These are phyloP conservation scores for Leucoma salicis DNA, from an alignment of 2,888 invertebrate genomes.

Conservation along the genomic window DNA sequence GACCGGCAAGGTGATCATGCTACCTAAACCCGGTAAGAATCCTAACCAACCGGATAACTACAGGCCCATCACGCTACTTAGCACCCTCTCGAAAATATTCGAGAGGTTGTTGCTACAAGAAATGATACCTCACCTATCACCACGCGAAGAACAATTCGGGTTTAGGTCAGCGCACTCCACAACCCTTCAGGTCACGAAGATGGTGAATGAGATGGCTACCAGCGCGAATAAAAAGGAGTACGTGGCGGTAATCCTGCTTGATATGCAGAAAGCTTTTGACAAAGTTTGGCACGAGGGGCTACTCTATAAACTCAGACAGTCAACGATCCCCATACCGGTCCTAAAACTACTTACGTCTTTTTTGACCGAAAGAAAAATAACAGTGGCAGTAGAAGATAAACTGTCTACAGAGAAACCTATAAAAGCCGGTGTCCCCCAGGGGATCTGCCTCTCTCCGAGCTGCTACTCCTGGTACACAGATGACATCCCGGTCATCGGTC, in stretches of 20 bases:
- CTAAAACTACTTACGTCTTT: background rate
- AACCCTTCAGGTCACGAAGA: no score
- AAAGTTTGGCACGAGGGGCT: background rate
- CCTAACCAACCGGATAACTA: no score
- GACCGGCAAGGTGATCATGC: no score
- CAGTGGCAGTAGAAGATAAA: background rate
- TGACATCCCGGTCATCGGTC: no score
- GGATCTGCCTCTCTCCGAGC: background rate
- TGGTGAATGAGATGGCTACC: background rate
- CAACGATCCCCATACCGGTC: background rate
- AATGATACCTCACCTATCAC: no score
- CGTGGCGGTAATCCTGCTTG: background rate
- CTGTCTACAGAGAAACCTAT: background rate
- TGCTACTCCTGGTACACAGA: background rate
- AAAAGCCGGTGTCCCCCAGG: background rate
- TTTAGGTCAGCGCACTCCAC: no score
- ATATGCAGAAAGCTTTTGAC: background rate
- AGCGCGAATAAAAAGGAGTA: background rate
- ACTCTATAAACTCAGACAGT: background rate
- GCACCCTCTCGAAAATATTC: no score
- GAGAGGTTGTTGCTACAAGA: no score
- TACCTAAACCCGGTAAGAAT: no score
- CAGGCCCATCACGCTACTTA: no score
- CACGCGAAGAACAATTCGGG: no score
- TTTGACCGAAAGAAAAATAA: background rate